Conservation (phyloP, 2,888 invertebrate genomes). For the Dione juno region DNA sequence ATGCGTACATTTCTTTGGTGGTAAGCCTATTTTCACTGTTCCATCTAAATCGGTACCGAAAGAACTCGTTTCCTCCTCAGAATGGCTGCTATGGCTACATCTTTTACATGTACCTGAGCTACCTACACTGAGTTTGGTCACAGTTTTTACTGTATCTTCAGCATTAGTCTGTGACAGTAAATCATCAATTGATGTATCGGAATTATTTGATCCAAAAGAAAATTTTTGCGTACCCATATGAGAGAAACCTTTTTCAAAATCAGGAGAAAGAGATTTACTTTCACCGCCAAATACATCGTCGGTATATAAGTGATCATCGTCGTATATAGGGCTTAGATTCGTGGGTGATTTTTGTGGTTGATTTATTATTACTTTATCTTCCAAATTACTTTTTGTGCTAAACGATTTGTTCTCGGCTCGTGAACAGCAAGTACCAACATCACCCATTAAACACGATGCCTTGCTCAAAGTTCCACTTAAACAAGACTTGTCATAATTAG, state of each 20-base stretch:
- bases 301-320: conserved; percentile 83
- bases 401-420: conserved; percentile 72
- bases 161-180: conserved; percentile 83
- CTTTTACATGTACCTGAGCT: conserved; percentile 83
- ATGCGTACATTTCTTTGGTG: conserved; percentile 91
- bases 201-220: conserved; percentile 85
- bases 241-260: conserved; percentile 78
- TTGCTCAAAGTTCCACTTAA: conserved; percentile 77
- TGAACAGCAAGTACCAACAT: conserved; percentile 76
- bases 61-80: conserved; percentile 89
- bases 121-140: conserved; percentile 76
- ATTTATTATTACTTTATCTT: conserved; percentile 83
- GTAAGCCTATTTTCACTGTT: conserved; percentile 90
- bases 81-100: conserved; percentile 88
- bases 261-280: conserved; percentile 84
- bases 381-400: conserved; percentile 64
- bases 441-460: conserved; percentile 75
- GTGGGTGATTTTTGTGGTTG: conserved; percentile 85
- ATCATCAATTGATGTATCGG: conserved; percentile 86
- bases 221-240: conserved; percentile 73
- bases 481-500: conserved; percentile 78
- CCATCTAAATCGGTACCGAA: conserved; percentile 91
- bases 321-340: conserved; percentile 84
- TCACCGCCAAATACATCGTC: conserved; percentile 86
- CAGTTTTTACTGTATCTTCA: conserved; percentile 82